Evolutionary conservation across 2,888 invertebrate genomes (phyloP), one percentile per base, ranked within the genome.

Genomic region (Plebejus anna): DNA sequence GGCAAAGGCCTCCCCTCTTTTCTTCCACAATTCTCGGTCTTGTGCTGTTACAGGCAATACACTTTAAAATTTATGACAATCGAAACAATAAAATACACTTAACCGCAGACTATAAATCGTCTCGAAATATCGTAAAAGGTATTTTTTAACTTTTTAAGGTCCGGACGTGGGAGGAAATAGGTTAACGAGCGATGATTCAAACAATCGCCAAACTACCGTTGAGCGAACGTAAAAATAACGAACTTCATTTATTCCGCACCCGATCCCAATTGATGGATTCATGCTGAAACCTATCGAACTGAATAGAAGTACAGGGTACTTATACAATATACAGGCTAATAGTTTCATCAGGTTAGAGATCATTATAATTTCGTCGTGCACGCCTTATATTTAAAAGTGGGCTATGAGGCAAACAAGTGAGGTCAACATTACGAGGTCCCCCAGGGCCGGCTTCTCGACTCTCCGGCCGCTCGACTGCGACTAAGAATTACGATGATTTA

Each of bases 131-230:
- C 66, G 11, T 13, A 66, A 66, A 66, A 32, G 32, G 66, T 32
- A 66, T 66, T 36, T 32, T 66, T 66, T 22, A 66, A 66, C 32
- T 66, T 66, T 66, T 66, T 66, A 32, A 36, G 32, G 66, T 66
- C 11, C 78, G 80, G 82, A 82, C 83, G 89, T 89, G 85, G 90
- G 89, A 83, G 85, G 86, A 87, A 85, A 83, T 88, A 81, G 89
- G 89, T 86, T 89, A 88, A 89, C 85, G 89, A 85, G 87, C 87
- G 82, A 81, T 88, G 89, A 89, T 85, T 89, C 87, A 87, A 82
- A 84, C 78, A 80, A 81, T 75, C 57, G 71, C 75, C 70, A 66
- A 77, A 76, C 70, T 77, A 57, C 78, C 78, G 77, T 80, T 78
- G 79, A 57, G 32, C 32, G 28, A 61, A 61, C 13, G 32, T 66